Percentiles rank a stretch among this genome's conserved stretches.
These are phyloP conservation scores for Drosophila saltans DNA, from an alignment of 1,140 invertebrate species.

Conservation along the genomic window DNA sequence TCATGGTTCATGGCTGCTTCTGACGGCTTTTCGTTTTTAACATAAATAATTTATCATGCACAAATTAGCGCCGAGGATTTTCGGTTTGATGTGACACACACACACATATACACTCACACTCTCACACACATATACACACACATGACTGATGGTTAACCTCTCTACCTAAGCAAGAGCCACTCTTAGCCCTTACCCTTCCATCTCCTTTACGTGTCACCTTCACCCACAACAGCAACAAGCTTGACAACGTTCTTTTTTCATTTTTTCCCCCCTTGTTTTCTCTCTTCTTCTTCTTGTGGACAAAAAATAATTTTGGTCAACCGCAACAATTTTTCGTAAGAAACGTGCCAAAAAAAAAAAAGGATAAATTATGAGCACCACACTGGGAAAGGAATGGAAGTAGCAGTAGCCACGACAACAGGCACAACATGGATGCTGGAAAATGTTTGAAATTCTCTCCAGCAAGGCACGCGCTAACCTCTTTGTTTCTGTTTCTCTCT, in stretches of 20 bases:
- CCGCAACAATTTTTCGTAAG: conserved; percentile 70
- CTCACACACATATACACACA: neutral
- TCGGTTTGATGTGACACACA: conserved; percentile 51
- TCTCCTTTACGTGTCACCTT: neutral
- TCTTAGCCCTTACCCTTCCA: neutral
- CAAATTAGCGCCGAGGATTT: conserved; percentile 79
- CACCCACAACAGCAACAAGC: conserved; percentile 17
- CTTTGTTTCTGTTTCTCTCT: neutral
- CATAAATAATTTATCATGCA: conserved; percentile 82
- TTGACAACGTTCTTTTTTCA: conserved; percentile 61
- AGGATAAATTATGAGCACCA: conserved; percentile 49
- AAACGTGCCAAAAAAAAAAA: conserved; percentile 50
- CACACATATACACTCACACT: conserved; percentile 10
- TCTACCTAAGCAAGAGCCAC: neutral
- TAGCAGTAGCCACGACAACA: conserved; percentile 31
- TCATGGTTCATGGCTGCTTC: conserved; percentile 18
- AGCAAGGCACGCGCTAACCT: conserved; percentile 19
- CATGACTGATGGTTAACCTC: conserved; percentile 60
- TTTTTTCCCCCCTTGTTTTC: neutral
- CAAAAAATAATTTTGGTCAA: conserved; percentile 70
- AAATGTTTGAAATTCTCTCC: conserved; percentile 45
- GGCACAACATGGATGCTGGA: conserved; percentile 5
- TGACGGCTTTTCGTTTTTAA: conserved; percentile 63
- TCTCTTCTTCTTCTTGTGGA: conserved; percentile 7
- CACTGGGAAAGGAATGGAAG: conserved; percentile 21